Evolutionary conservation across 2,888 invertebrate species (phyloP), one percentile per base, ranked within the genome.

Genomic region (Apodemia zela): DNA sequence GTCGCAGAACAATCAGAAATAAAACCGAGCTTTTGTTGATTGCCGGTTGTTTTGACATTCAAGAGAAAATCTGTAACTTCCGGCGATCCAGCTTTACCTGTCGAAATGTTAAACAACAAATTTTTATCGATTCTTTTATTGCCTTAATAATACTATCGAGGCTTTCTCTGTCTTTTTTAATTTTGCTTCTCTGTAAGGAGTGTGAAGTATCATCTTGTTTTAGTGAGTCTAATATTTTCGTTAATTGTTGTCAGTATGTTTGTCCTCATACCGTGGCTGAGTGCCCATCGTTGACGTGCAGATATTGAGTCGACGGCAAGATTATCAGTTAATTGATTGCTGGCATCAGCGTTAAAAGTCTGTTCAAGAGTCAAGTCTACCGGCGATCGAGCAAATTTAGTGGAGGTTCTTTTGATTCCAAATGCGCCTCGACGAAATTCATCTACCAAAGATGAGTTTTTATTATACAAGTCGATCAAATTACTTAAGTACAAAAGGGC

Each of bases 81-180:
- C 60, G 7, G 1, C 49, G 75, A 75, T 65, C 75, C 73, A 51
- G 68, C 66, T 64, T 68, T 65, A 61, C 65, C 69, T 49, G 76
- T 75, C 67, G 75, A 75, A 59, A 79, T 75, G 49, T 77, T 77
- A 18, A 76, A 76, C 64, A 72, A 77, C 66, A 29, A 75, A 75
- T 69, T 21, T 67, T 71, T 69, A 51, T 72, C 68, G 18, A 71
- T 60, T 63, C 35, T 65, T n/a, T n/a, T n/a, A n/a, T n/a, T n/a
- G n/a, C n/a, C n/a, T n/a, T n/a, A n/a, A n/a, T n/a, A n/a, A n/a
- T n/a, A n/a, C n/a, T n/a, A n/a, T n/a, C n/a, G n/a, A n/a, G n/a
- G n/a, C n/a, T n/a, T n/a, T n/a, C n/a, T n/a, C n/a, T 21, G 21
- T 21, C 65, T 72, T 59, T 13, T 69, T 64, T 64, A 75, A 62